Conservation (phyloP, 2,113 vertebrate genomes). For the Lanius collurio region DNA sequence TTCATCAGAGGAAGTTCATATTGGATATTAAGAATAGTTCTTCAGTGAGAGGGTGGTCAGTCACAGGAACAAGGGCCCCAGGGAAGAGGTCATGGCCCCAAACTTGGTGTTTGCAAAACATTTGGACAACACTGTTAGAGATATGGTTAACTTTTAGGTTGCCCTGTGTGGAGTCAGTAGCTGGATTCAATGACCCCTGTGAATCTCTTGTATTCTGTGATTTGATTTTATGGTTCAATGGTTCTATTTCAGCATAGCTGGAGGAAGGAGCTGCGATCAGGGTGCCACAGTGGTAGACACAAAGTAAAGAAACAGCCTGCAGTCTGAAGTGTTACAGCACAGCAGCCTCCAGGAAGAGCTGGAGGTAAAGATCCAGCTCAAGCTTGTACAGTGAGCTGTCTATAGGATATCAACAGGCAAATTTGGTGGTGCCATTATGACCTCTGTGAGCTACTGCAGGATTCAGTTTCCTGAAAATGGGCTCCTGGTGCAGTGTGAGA, state of each 20-base stretch:
- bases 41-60: not conserved
- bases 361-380: not conserved
- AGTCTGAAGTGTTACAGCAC: not conserved
- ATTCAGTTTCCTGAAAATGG: not conserved
- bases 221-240: not conserved
- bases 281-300: not conserved
- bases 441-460: not conserved
- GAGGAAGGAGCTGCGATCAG: not conserved
- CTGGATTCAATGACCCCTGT: not conserved
- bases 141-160: not conserved
- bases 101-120: not conserved
- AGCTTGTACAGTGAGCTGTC: not conserved
- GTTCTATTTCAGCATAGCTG: not conserved
- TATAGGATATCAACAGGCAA: not conserved
- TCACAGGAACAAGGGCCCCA: not conserved
- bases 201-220: not conserved
- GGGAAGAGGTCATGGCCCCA: not conserved
- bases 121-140: not conserved
- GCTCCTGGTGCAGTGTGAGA: not conserved
- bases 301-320: not conserved
- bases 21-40: not conserved
- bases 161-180: not conserved
- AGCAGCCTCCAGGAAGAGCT: not conserved
- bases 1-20: not conserved
- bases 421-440: not conserved